These are phyloP conservation scores for Gila orcuttii DNA, from an alignment of 2,113 vertebrate genomes.

Conservation along the genomic window DNA sequence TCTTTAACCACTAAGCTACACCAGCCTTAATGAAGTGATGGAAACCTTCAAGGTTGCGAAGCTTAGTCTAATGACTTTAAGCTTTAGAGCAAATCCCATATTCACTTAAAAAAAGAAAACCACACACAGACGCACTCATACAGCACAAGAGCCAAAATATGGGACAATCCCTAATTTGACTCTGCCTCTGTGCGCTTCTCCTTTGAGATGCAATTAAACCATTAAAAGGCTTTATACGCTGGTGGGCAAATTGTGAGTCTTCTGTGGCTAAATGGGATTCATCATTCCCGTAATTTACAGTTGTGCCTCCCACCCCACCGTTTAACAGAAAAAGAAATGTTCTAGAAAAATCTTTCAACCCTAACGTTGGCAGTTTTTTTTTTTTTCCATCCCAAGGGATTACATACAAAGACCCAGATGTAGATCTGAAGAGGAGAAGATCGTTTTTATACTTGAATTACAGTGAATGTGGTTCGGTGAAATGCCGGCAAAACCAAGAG, in stretches of 20 bases:
- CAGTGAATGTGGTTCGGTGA: neutral
- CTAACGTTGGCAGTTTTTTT: slow-evolving; percentile 21
- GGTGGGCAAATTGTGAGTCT: slow-evolving; percentile 79
- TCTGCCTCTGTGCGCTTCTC: slow-evolving; percentile 70
- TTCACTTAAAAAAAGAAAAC: slow-evolving; percentile 42
- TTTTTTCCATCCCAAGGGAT: slow-evolving; percentile 58
- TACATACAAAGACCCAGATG: slow-evolving; percentile 59
- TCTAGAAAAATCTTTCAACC: slow-evolving; percentile 54
- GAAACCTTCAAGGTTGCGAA: slow-evolving; percentile 16
- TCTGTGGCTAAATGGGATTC: slow-evolving; percentile 79
- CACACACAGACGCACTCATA: slow-evolving; percentile 25
- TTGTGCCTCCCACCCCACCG: slow-evolving; percentile 71
- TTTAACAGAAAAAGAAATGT: slow-evolving; percentile 35
- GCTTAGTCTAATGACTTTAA: slow-evolving; percentile 37
- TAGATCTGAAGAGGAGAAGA: slow-evolving; percentile 48
- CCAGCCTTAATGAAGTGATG: neutral
- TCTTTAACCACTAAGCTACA: neutral
- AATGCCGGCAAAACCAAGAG: neutral
- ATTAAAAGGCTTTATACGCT: slow-evolving; percentile 80
- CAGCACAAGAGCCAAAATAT: slow-evolving; percentile 68
- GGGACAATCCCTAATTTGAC: slow-evolving; percentile 81
- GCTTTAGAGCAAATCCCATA: slow-evolving; percentile 29
- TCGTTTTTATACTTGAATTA: neutral
- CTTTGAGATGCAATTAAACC: slow-evolving; percentile 83
- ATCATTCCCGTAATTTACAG: slow-evolving; percentile 79